Evolutionary conservation across 1,140 invertebrate species (phyloP).

Genomic region (Drosophila kohkoa): DNA sequence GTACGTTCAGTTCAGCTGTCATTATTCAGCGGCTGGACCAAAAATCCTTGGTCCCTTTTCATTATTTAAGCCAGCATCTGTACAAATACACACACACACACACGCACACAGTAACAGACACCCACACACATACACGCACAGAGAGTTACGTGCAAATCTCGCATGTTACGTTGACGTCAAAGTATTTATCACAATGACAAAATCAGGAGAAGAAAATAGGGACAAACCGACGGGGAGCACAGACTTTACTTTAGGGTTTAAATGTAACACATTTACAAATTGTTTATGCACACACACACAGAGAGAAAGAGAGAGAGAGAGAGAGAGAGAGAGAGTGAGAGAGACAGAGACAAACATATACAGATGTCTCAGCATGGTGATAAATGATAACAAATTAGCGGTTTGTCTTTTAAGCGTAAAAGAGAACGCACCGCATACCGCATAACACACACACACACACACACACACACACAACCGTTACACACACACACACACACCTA

Average conservation of each 20-base stretch:
- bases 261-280: conserved; percentile 78
- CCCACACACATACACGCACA: neutral
- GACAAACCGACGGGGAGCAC: conserved; percentile 13
- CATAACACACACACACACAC: conserved; percentile 1
- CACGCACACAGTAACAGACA: neutral
- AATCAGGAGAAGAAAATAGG: conserved; percentile 52
- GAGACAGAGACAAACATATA: conserved; percentile 20
- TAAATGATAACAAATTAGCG: conserved; percentile 79
- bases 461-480: neutral
- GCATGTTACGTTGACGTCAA: conserved; percentile 64
- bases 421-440: conserved; percentile 29
- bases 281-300: conserved; percentile 64
- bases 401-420: conserved; percentile 77
- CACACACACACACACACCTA: neutral
- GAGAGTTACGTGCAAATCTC: conserved; percentile 33
- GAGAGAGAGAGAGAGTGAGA: conserved; percentile 16
- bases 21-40: conserved; percentile 73
- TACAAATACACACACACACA: conserved; percentile 14
- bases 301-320: conserved; percentile 8
- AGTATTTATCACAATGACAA: conserved; percentile 78
- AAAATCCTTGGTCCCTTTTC: conserved; percentile 59
- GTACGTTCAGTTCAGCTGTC: conserved; percentile 47
- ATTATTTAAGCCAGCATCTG: conserved; percentile 56
- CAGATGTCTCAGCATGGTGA: conserved; percentile 59
- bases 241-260: conserved; percentile 76